Conservation (phyloP, 2,113 vertebrate genomes). For the Sturnus vulgaris region DNA sequence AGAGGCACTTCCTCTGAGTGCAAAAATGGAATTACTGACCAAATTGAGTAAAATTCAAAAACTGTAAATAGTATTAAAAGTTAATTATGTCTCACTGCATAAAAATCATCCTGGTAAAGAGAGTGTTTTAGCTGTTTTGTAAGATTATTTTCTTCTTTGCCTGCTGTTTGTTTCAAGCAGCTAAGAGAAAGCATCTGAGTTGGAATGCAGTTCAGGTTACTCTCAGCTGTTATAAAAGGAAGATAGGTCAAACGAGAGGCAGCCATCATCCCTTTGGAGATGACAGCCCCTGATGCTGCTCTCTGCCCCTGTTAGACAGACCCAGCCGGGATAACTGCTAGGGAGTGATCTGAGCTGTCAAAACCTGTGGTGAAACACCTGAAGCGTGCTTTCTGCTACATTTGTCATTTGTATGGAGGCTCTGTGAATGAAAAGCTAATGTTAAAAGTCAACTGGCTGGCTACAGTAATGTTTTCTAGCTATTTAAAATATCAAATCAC, state of each 20-base stretch:
- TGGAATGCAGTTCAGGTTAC: not conserved
- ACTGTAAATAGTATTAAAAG: not conserved
- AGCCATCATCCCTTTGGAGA: not conserved
- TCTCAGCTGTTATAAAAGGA: slow-evolving; percentile 31
- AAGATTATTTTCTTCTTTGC: not conserved
- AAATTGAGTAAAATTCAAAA: not conserved
- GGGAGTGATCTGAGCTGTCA: not conserved
- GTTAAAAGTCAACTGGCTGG: not conserved
- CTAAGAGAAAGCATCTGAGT: not conserved
- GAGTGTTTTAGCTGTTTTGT: not conserved
- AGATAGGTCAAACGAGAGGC: slow-evolving; percentile 29
- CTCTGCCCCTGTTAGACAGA: not conserved
- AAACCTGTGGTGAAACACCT: not conserved
- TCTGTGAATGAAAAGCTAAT: not conserved
- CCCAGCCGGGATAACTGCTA: not conserved
- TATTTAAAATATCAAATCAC: not conserved
- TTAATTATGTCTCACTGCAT: not conserved
- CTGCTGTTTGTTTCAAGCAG: not conserved
- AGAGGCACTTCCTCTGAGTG: not conserved
- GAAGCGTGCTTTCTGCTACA: not conserved
- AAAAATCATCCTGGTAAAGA: not conserved
- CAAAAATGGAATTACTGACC: not conserved
- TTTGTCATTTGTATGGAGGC: not conserved
- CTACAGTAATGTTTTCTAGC: not conserved
- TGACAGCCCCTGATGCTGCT: not conserved